phyloP scores from a whole-genome alignment of 2,888 invertebrate species.

The Nipponacmea schrenckii region DNA sequence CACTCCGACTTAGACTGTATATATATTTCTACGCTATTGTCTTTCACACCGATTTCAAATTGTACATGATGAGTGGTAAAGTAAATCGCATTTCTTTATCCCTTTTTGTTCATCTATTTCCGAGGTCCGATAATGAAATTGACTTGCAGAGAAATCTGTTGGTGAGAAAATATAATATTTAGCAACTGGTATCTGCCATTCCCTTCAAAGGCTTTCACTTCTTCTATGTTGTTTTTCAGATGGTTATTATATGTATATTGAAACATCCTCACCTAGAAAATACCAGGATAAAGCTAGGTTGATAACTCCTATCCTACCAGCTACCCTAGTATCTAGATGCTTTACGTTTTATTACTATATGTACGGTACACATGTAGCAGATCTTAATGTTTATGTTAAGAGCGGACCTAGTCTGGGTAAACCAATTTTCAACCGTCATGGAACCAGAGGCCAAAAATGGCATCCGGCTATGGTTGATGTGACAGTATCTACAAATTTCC shows the following conservation, averaged over 20 bases:
- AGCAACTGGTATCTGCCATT: too few relatives aligned
- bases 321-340: constrained; percentile 33
- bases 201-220: too few relatives aligned
- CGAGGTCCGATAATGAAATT: too few relatives aligned
- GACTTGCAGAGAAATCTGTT: too few relatives aligned
- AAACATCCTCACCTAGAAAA: constrained; percentile 43
- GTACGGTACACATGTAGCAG: constrained; percentile 56
- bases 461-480: constrained; percentile 43
- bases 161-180: too few relatives aligned
- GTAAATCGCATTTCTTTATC: too few relatives aligned
- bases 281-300: constrained; percentile 49
- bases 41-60: too few relatives aligned
- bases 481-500: constrained; percentile 38
- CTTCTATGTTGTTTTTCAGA: constrained; percentile 2
- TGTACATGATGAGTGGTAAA: too few relatives aligned
- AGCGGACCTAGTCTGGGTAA: constrained; percentile 34
- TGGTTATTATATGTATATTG: constrained; percentile 60
- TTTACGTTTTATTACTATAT: constrained; percentile 61
- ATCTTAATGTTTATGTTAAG: constrained; percentile 54
- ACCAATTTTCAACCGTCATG: constrained; percentile 45
- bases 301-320: constrained; percentile 31
- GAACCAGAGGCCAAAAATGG: constrained; percentile 53
- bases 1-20: too few relatives aligned
- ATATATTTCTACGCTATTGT: too few relatives aligned
- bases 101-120: too few relatives aligned